phyloP scores from a whole-genome alignment of 2,797 vertebrate species.

The Argyrosomus regius region DNA sequence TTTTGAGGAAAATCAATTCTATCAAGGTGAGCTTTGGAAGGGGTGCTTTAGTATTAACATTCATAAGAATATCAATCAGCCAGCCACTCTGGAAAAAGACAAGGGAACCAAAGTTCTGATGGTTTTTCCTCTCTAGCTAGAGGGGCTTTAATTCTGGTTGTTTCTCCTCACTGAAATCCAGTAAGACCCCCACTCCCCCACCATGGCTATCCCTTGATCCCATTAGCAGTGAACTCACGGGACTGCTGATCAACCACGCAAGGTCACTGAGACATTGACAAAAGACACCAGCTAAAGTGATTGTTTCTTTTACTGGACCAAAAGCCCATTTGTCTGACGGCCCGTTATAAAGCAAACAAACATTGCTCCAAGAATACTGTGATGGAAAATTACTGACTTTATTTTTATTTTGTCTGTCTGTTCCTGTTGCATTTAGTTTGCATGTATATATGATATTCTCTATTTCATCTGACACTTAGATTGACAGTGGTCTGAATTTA shows the following conservation, averaged over 20 bases:
- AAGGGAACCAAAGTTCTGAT: constrained; percentile 45
- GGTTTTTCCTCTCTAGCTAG: constrained; percentile 23
- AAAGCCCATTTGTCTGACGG: too few relatives aligned
- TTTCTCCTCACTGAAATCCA: constrained; percentile 54
- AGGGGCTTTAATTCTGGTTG: constrained; percentile 38
- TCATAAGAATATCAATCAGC: constrained; percentile 53
- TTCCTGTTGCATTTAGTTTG: too few relatives aligned
- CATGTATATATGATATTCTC: too few relatives aligned
- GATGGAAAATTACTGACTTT: too few relatives aligned
- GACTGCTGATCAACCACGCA: constrained; percentile 56
- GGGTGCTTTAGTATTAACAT: constrained; percentile 48
- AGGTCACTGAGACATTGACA: constrained; percentile 61
- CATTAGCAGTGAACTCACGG: constrained; percentile 58
- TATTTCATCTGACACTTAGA: too few relatives aligned
- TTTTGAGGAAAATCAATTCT: constrained; percentile 56
- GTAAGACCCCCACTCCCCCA: constrained; percentile 38
- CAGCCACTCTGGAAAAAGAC: constrained; percentile 35
- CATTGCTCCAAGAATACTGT: too few relatives aligned
- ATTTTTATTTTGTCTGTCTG: too few relatives aligned
- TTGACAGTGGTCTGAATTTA: too few relatives aligned
- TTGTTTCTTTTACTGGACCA: not conserved
- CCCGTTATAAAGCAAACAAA: too few relatives aligned
- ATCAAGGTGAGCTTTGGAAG: constrained; percentile 58
- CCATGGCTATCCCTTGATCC: constrained; percentile 53
- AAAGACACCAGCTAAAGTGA: constrained; percentile 38